phyloP scores from a whole-genome alignment of 1,140 invertebrate species.

The Drepana arcuata region DNA sequence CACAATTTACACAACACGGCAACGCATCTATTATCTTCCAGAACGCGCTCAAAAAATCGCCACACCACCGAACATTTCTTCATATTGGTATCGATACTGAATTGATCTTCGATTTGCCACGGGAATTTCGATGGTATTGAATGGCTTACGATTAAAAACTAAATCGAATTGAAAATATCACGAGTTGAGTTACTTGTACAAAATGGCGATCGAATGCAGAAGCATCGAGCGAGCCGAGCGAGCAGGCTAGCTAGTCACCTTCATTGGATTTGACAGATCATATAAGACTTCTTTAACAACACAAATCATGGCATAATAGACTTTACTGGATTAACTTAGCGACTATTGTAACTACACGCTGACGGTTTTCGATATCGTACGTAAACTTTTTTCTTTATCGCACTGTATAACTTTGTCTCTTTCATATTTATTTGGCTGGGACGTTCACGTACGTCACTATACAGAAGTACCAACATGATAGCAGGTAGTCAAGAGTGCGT shows the following conservation, averaged over 20 bases:
- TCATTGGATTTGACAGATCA: conserved; percentile 36
- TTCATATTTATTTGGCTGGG: too few relatives aligned
- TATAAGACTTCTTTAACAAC: too few relatives aligned
- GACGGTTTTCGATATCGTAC: too few relatives aligned
- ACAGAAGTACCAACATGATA: too few relatives aligned
- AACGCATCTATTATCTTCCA: conserved; percentile 48
- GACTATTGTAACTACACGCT: too few relatives aligned
- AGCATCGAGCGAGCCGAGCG: conserved; percentile 29
- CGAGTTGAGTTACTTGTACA: conserved; percentile 28
- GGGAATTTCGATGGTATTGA: conserved; percentile 32
- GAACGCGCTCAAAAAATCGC: conserved; percentile 59
- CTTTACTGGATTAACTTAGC: too few relatives aligned
- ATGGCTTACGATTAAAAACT: conserved; percentile 44
- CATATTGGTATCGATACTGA: conserved; percentile 39
- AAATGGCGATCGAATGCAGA: conserved; percentile 49
- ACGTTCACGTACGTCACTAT: too few relatives aligned
- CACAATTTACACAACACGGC: conserved; percentile 63
- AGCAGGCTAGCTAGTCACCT: conserved; percentile 29
- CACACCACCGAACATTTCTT: conserved; percentile 60
- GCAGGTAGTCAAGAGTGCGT: too few relatives aligned
- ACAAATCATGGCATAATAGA: too few relatives aligned
- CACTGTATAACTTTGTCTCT: too few relatives aligned
- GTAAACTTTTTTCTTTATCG: too few relatives aligned
- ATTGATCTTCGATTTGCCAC: conserved; percentile 43
- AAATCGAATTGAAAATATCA: conserved; percentile 52